A percentile compares a stretch with the other conserved stretches of the same genome.
Evolutionary conservation across 2,888 invertebrate species (phyloP).

Genomic region (Eilema caniola): DNA sequence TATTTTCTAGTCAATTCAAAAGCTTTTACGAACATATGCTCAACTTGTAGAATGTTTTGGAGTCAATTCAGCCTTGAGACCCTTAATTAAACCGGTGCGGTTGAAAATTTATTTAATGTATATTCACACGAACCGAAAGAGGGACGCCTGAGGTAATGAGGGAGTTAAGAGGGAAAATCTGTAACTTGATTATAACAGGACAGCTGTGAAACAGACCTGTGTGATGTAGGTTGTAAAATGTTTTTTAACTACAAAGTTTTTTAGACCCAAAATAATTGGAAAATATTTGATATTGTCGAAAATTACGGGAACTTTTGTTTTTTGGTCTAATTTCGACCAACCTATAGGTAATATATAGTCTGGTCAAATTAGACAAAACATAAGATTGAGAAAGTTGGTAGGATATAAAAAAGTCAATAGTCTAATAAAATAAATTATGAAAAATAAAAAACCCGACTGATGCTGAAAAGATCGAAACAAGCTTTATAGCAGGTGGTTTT

Average conservation of each 20-base stretch:
- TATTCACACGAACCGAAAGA: background rate
- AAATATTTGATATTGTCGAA: background rate
- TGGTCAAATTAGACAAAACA: no score
- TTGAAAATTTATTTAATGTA: conserved; percentile 3
- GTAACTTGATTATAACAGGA: conserved; percentile 3
- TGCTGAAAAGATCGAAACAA: no score
- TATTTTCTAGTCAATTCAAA: background rate
- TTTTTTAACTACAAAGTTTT: conserved; percentile 10
- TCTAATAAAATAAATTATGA: no score
- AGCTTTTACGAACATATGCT: background rate
- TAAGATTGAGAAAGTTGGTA: no score
- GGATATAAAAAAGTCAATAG: no score
- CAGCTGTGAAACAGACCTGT: background rate
- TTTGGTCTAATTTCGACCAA: no score
- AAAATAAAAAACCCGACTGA: no score
- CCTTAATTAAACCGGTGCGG: background rate
- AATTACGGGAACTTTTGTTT: no score
- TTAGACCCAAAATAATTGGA: background rate
- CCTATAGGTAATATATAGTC: no score
- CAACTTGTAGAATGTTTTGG: background rate
- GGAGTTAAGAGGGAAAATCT: background rate
- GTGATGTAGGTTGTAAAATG: background rate
- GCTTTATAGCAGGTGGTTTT: no score
- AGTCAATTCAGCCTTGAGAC: background rate
- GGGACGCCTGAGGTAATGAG: background rate